phyloP scores from a whole-genome alignment of 1,140 invertebrate genomes.

The Brachionus plicatilis region DNA sequence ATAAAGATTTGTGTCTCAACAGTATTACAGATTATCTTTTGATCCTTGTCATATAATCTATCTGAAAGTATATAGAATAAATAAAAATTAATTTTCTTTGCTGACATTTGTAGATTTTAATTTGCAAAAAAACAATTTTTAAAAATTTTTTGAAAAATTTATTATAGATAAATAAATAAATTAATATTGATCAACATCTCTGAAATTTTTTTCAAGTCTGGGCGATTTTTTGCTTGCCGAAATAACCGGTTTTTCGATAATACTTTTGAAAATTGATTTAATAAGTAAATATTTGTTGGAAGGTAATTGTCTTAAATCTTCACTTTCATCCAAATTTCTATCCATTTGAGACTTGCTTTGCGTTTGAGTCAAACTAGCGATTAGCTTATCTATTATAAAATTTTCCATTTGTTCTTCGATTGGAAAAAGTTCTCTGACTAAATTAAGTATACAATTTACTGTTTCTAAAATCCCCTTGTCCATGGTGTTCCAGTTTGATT shows the following conservation, averaged over 20 bases:
- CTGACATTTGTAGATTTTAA: too few relatives aligned
- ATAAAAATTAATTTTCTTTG: too few relatives aligned
- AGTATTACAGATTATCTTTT: too few relatives aligned
- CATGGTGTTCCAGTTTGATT: not conserved
- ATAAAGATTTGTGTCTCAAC: too few relatives aligned
- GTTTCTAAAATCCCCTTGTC: not conserved
- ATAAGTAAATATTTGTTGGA: not conserved
- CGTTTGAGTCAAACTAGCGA: constrained; percentile 6
- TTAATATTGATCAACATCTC: too few relatives aligned
- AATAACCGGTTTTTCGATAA: not conserved
- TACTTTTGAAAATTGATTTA: not conserved
- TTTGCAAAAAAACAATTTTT: too few relatives aligned
- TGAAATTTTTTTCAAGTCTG: not conserved
- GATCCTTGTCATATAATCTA: too few relatives aligned
- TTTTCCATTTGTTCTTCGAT: not conserved
- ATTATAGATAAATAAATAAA: not conserved
- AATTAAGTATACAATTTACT: not conserved
- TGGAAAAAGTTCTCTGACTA: not conserved
- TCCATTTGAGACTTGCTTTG: not conserved
- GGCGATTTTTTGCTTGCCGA: not conserved
- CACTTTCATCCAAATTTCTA: not conserved
- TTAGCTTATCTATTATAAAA: not conserved
- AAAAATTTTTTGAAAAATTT: too few relatives aligned
- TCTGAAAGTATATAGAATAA: too few relatives aligned
- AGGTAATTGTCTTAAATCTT: not conserved